A percentile compares a stretch with the other conserved stretches of the same genome.
These are phyloP conservation scores for Ramphastos sulfuratus DNA, from an alignment of 2,113 vertebrate genomes.

Conservation along the genomic window DNA sequence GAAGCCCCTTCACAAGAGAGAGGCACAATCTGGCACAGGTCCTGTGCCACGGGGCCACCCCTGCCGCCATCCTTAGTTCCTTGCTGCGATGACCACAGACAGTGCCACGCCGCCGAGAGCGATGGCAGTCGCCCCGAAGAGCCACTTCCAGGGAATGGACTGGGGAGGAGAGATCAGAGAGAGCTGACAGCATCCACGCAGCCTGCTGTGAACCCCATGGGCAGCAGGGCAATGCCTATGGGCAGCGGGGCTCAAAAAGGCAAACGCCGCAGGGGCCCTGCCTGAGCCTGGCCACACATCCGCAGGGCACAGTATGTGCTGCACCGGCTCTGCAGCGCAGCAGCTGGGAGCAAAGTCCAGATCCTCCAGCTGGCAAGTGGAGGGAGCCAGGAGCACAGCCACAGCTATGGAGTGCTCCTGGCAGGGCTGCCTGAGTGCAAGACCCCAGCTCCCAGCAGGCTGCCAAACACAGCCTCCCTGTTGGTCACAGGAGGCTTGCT, in stretches of 20 bases:
- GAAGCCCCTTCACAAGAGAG: not conserved
- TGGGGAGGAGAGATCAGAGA: not conserved
- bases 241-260: not conserved
- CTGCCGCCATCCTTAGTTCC: conserved; percentile 77
- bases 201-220: too few species aligned
- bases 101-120: conserved; percentile 93
- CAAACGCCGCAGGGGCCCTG: fast-evolving
- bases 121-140: conserved; percentile 93
- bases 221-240: too few species aligned
- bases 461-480: not conserved
- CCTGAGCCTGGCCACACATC: not conserved
- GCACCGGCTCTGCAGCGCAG: fast-evolving
- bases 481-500: fast-evolving
- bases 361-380: not conserved
- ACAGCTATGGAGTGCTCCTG: not conserved
- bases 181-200: fast-evolving
- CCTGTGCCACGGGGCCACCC: not conserved
- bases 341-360: not conserved
- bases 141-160: conserved; percentile 93
- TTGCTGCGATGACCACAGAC: conserved; percentile 94
- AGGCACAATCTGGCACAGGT: fast-evolving
- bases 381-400: not conserved
- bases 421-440: fast-evolving
- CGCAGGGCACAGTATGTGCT: not conserved
- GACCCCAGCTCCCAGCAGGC: not conserved